Conservation (phyloP, 2,113 vertebrate species). For the Petromus typicus region DNA sequence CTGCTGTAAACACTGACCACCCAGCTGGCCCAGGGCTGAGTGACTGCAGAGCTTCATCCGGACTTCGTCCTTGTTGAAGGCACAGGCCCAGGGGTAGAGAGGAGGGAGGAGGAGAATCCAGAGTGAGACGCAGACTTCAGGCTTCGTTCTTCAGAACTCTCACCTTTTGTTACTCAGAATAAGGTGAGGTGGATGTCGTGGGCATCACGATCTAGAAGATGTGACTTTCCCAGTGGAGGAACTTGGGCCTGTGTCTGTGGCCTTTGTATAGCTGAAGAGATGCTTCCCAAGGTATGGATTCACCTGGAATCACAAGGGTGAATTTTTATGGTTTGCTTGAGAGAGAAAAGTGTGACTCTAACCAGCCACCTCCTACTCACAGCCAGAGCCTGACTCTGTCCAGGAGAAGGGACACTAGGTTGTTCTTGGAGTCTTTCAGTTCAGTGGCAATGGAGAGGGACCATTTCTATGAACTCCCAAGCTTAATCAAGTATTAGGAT, state of each 20-base stretch:
- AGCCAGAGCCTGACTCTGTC: not conserved
- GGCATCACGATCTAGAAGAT: not conserved
- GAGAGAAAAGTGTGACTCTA: not conserved
- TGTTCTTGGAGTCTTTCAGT: not conserved
- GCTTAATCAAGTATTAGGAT: not conserved
- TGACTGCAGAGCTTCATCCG: not conserved
- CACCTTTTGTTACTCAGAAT: not conserved
- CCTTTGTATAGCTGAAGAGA: not conserved
- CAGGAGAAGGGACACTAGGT: not conserved
- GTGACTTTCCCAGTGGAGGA: not conserved
- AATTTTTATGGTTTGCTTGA: not conserved
- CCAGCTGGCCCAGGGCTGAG: not conserved
- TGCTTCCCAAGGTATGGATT: not conserved
- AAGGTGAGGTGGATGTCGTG: not conserved
- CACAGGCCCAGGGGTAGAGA: not conserved
- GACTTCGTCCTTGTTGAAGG: not conserved
- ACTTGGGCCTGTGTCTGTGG: not conserved
- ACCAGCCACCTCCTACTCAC: not conserved
- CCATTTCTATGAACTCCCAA: not conserved
- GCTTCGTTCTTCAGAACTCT: not conserved
- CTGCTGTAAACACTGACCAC: not conserved
- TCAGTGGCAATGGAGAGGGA: conserved; percentile 14
- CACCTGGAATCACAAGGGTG: not conserved
- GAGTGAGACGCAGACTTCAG: not conserved
- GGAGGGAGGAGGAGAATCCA: not conserved